Conservation (phyloP, 2,888 invertebrate genomes). For the Pristionchus entomophagus region DNA sequence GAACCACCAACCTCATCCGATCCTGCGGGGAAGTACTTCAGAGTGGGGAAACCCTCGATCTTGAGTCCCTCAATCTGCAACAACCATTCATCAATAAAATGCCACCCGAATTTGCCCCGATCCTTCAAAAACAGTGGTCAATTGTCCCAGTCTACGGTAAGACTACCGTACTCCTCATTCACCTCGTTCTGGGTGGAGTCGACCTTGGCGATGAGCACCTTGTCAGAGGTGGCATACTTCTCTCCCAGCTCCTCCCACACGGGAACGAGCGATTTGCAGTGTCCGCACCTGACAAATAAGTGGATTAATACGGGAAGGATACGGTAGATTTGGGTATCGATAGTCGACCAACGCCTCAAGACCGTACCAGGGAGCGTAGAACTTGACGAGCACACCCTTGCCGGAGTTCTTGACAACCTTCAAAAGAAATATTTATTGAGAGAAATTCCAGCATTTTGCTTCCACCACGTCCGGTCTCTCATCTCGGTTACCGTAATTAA, state of each 20-base stretch:
- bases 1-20: constrained; percentile 85
- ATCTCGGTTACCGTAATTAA: no score
- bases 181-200: constrained; percentile 95
- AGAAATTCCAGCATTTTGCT: no score
- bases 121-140: neutral
- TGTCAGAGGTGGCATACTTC: constrained; percentile 86
- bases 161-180: neutral
- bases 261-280: constrained; percentile 95
- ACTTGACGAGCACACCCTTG: constrained; percentile 95
- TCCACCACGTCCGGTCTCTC: neutral
- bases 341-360: neutral
- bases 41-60: constrained; percentile 91
- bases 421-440: neutral
- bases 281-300: constrained; percentile 81
- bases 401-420: constrained; percentile 87
- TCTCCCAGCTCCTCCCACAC: constrained; percentile 94
- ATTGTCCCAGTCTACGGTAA: neutral
- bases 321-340: no score
- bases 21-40: constrained; percentile 91
- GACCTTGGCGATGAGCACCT: constrained; percentile 94
- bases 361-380: constrained; percentile 92
- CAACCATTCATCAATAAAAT: neutral
- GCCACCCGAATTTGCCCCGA: no score
- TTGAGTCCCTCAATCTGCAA: constrained; percentile 92
- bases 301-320: neutral